These are phyloP conservation scores for Saturnia japonica DNA, from an alignment of 2,888 invertebrate genomes.

Conservation along the genomic window DNA sequence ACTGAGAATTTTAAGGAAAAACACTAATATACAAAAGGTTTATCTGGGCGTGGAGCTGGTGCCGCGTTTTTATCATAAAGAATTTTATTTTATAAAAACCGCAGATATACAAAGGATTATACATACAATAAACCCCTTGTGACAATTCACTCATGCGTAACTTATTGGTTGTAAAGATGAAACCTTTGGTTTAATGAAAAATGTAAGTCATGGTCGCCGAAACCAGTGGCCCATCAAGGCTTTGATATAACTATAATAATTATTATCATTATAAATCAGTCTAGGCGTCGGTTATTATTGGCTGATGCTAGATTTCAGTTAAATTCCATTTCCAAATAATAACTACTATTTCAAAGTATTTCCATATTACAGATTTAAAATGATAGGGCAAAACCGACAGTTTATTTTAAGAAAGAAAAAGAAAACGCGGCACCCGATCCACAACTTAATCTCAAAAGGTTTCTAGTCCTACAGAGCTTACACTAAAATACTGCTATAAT, in stretches of 20 bases:
- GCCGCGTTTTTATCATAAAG: conserved; percentile 16
- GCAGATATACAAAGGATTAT: neutral
- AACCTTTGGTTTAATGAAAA: neutral
- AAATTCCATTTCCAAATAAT: neutral
- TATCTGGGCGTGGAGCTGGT: conserved; percentile 29
- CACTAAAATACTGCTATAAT: conserved; percentile 74
- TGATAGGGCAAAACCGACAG: neutral
- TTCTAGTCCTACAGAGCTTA: conserved; percentile 72
- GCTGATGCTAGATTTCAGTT: neutral
- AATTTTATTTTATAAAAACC: neutral
- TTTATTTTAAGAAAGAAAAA: neutral
- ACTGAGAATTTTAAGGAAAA: conserved; percentile 68
- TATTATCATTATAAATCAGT: no score
- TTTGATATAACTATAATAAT: no score
- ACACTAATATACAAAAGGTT: conserved; percentile 77
- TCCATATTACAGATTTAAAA: neutral
- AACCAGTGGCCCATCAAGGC: no score
- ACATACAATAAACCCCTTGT: neutral
- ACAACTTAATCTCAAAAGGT: conserved; percentile 69
- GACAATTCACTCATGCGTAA: no score
- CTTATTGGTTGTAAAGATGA: neutral
- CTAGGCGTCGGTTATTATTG: no score
- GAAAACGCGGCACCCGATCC: conserved; percentile 28
- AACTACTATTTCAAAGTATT: neutral
- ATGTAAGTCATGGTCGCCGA: no score